Evolutionary conservation across 1,140 invertebrate genomes (phyloP), one percentile per base, ranked within the genome.

Genomic region (Drosophila teissieri): DNA sequence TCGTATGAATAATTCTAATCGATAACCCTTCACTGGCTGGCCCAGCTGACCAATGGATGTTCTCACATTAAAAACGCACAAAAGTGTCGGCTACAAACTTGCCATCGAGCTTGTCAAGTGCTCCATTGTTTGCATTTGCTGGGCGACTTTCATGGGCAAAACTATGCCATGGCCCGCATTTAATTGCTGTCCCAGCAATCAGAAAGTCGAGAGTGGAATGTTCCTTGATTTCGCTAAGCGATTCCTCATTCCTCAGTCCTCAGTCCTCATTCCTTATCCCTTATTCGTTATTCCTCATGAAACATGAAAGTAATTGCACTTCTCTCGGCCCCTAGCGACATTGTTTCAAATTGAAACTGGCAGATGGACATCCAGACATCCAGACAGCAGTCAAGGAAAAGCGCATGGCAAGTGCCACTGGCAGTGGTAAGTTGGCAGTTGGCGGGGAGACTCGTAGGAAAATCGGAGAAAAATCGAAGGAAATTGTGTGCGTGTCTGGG

Each of bases 261-360:
- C 1, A 19, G 1, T 19, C 19, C 19, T 19, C 2, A n/a, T n/a
- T n/a, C n/a, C n/a, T n/a, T n/a, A n/a, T n/a, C n/a, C n/a, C n/a
- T n/a, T n/a, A n/a, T n/a, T n/a, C n/a, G n/a, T n/a, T n/a, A n/a
- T 19, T 19, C 19, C 19, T 19, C 19, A 19, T 19, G 19, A 19
- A 42, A 62, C 53, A 70, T 49, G 51, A 74, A 75, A 83, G 75
- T 79, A 82, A 83, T 79, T 83, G 80, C 75, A 83, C 60, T 78
- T 72, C 65, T 55, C 17, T 31, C 45, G n/a, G 34, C 54, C 37
- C 8, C 14, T 15, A 24, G 44, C 45, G 73, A 67, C 60, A 73
- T 55, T 81, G 74, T 63, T 86, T 70, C 62, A 60, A 75, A 85
- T 78, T 74, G 63, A 74, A 63, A 55, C 53, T 84, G 82, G 42